Base-by-base conservation (phyloP, 2,113 vertebrate genomes). In the Catharus bicknelli region DNA sequence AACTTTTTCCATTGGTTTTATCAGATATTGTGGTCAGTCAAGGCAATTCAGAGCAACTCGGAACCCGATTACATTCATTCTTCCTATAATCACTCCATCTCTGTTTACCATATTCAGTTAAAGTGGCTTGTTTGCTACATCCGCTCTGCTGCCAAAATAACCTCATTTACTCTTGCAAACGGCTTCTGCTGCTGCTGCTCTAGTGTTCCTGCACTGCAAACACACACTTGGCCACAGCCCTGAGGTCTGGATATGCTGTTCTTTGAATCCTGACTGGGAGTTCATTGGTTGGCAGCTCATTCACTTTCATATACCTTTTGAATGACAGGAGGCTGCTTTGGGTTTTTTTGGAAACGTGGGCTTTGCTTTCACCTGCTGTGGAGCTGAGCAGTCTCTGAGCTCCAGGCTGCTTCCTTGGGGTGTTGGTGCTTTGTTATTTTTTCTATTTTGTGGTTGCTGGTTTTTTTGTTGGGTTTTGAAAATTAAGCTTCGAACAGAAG, bases 1-100 rank as follows among this genome's bases (percentile, higher is more conserved):
- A 98, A 97, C 86, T 98, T 97, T 98, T 98, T 98, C 98, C 98
- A 98, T 97, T 96, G 97, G 96, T 97, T 97, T 98, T 98, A 98
- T 98, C 98, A 98, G 98, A 98, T 98, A 94, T 96, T 98, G 98
- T 94, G 97, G 98, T 97, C 96, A 95, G 96, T 96, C 36, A 48
- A 97, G 96, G 98, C 96, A 98, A 98, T 97, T 97, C 98, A 97
- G 93, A 98, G 97, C 90, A 97, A 92, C 97, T 97, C 96, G 20
- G 92, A 96, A 97, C 97, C 96, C 94, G 97, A 93, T 98, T 98
- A 95, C 97, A 93, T 97, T 98, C 98, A 98, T 97, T 97, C 96
- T 97, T 94, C 92, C 96, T 96, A 90, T 98, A 98, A 98, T 98
- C 98, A 91, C 96, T 97, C 96, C 97, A 98, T 98, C 97, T 97